phyloP scores from a whole-genome alignment of 1,140 invertebrate genomes.

The Galendromus occidentalis region DNA sequence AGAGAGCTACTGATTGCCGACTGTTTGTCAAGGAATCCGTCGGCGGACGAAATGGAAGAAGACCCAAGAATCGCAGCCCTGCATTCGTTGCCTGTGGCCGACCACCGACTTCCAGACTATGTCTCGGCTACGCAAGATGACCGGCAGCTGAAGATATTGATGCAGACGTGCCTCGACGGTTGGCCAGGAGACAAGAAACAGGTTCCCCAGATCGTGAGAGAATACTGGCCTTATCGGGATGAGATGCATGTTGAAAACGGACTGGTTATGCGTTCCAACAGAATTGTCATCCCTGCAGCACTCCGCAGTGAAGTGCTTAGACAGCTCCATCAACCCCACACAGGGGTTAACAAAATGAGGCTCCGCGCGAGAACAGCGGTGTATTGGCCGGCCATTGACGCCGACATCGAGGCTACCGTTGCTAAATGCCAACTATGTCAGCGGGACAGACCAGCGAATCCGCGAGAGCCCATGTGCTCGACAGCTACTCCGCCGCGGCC shows the following conservation, averaged over 20 bases:
- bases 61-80: background rate
- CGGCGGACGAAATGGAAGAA: slow-evolving; percentile 12
- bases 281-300: slow-evolving; percentile 21
- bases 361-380: background rate
- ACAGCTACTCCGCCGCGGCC: too few species aligned
- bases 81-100: background rate
- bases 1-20: slow-evolving; percentile 29
- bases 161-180: slow-evolving; percentile 5
- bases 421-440: too few species aligned
- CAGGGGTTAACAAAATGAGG: slow-evolving; percentile 18
- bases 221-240: slow-evolving; percentile 19
- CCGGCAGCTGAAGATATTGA: background rate
- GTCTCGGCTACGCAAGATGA: background rate
- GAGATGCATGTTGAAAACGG: slow-evolving; percentile 19
- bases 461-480: too few species aligned
- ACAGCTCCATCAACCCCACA: slow-evolving; percentile 23
- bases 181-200: slow-evolving; percentile 16
- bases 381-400: too few species aligned
- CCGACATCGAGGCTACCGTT: too few species aligned
- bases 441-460: too few species aligned
- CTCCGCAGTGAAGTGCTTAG: slow-evolving; percentile 21
- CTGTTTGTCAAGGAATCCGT: slow-evolving; percentile 19
- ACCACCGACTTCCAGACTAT: too few species aligned
- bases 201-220: slow-evolving; percentile 2
- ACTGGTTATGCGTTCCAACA: slow-evolving; percentile 22